Conservation (phyloP, 2,797 vertebrate species). For the Glyptemys insculpta region DNA sequence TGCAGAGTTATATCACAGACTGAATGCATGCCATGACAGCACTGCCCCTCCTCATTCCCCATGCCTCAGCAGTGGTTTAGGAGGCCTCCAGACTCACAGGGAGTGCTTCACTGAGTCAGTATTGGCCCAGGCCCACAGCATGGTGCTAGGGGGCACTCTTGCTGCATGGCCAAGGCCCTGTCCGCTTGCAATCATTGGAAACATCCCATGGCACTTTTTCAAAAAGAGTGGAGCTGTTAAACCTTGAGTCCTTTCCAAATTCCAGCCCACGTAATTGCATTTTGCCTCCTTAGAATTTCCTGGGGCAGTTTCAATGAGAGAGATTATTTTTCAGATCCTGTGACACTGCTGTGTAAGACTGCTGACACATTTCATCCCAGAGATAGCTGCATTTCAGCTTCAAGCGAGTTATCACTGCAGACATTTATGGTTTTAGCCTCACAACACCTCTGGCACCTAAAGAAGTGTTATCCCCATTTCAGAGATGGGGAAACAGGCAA, state of each 20-base stretch:
- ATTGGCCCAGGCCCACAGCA: not conserved
- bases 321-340: not conserved
- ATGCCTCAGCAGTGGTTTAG: not conserved
- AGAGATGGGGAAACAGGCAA: not conserved
- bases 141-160: not conserved
- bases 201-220: not conserved
- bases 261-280: not conserved
- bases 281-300: constrained; percentile 3
- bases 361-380: not conserved
- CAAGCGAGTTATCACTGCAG: not conserved
- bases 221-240: not conserved
- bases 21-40: not conserved
- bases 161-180: not conserved
- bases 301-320: not conserved
- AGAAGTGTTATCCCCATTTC: not conserved
- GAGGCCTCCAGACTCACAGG: not conserved
- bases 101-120: not conserved
- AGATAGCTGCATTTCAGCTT: not conserved
- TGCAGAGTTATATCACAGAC: not conserved
- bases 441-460: not conserved
- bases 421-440: not conserved
- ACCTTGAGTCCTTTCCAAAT: not conserved
- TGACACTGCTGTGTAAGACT: not conserved
- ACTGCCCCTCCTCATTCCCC: not conserved
- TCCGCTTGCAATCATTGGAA: not conserved